phyloP scores from a whole-genome alignment of 2,888 invertebrate species.

The Andricus curvator region DNA sequence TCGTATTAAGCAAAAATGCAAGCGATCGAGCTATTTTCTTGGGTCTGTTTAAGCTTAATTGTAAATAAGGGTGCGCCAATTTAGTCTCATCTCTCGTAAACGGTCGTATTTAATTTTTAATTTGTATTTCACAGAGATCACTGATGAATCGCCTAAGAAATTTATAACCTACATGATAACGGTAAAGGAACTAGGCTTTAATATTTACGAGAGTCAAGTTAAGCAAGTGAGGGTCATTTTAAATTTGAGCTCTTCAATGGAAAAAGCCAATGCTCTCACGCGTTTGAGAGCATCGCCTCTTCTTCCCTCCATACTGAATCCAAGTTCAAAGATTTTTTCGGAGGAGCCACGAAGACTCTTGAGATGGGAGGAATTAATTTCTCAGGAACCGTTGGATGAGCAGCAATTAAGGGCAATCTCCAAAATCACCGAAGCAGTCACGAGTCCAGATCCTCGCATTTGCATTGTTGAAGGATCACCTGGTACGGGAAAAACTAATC shows the following conservation, averaged over 20 bases:
- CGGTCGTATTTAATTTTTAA: no score
- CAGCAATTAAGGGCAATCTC: neutral
- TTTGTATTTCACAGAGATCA: neutral
- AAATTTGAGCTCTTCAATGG: neutral
- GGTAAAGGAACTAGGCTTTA: neutral
- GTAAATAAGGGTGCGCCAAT: no score
- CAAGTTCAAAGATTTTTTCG: neutral
- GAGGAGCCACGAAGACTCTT: neutral
- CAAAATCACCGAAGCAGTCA: neutral
- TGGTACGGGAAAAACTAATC: constrained; percentile 2
- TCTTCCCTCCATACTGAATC: neutral
- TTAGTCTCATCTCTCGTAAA: no score
- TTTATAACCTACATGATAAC: neutral
- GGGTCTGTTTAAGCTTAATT: no score
- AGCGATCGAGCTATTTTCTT: no score
- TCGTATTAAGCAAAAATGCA: no score
- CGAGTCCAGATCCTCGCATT: neutral
- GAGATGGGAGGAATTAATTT: neutral
- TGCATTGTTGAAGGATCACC: constrained; percentile 4
- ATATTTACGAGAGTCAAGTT: neutral
- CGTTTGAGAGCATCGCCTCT: neutral
- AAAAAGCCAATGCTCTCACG: neutral
- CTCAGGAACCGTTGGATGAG: neutral
- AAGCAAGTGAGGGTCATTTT: neutral
- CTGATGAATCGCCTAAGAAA: neutral